Percentiles rank a stretch among this genome's conserved stretches.
phyloP scores from a whole-genome alignment of 2,113 vertebrate genomes.

The Ammodytes marinus region DNA sequence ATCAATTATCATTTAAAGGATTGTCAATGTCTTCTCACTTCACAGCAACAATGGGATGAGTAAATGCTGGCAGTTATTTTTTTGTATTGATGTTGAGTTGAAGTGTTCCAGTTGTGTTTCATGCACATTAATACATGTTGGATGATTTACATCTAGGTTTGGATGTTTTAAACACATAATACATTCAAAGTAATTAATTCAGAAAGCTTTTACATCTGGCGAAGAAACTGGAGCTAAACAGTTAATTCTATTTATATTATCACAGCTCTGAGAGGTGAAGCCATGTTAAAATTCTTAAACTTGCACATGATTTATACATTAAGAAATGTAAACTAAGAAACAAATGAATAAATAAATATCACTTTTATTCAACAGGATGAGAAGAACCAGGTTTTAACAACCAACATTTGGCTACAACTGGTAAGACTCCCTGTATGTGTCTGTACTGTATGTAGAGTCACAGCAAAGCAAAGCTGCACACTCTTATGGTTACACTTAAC shows the following conservation, averaged over 20 bases:
- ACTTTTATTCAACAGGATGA: constrained; percentile 88
- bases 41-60: background rate
- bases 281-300: background rate
- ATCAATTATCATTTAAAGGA: background rate
- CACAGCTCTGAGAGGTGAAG: background rate
- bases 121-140: background rate
- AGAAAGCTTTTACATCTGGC: background rate
- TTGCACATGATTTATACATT: background rate
- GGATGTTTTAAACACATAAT: background rate
- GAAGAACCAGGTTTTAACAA: constrained; percentile 97
- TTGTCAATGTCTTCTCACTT: background rate
- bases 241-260: background rate
- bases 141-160: background rate
- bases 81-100: background rate
- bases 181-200: background rate
- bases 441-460: background rate
- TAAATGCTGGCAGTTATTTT: background rate
- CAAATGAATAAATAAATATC: background rate
- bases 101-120: background rate
- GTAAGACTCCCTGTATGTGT: constrained; percentile 76
- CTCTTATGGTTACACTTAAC: background rate
- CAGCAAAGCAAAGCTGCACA: background rate
- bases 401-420: constrained; percentile 95
- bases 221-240: background rate
- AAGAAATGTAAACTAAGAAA: constrained; percentile 1